These are phyloP conservation scores for Xiphorhynchus elegans DNA, from an alignment of 2,113 vertebrate species.

Conservation along the genomic window DNA sequence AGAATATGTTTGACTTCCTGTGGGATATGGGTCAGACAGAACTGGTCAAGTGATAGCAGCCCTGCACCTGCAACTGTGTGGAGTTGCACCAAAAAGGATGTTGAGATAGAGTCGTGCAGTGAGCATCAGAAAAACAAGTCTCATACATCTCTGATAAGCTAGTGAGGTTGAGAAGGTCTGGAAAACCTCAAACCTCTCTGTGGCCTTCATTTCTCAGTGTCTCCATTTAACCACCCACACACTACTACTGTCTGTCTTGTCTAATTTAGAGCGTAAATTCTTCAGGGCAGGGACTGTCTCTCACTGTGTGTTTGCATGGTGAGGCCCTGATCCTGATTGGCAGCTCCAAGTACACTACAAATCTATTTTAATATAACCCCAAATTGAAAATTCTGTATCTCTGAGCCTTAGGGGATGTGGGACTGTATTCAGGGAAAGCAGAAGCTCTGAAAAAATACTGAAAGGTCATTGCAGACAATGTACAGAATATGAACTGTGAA, in stretches of 20 bases:
- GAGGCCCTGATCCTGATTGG: conserved; percentile 62
- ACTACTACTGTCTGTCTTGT: conserved; percentile 22
- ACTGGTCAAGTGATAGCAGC: background rate
- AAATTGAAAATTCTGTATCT: conserved; percentile 60
- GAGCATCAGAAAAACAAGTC: background rate
- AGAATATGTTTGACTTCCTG: background rate
- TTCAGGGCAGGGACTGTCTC: conserved; percentile 43
- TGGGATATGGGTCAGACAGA: background rate
- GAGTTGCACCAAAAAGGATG: background rate
- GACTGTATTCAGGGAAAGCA: background rate
- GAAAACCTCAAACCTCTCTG: conserved; percentile 3
- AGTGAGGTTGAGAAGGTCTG: background rate
- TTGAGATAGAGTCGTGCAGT: background rate
- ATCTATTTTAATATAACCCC: conserved; percentile 60
- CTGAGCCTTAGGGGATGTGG: conserved; percentile 23
- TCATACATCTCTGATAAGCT: background rate
- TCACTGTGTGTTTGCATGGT: conserved; percentile 15
- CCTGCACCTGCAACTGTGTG: background rate
- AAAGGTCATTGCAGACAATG: conserved; percentile 47
- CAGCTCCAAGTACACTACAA: conserved; percentile 20
- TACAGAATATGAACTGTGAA: conserved; percentile 18
- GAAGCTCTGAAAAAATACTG: conserved; percentile 20
- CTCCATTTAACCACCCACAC: background rate
- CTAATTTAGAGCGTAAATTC: conserved; percentile 53
- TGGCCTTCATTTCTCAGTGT: conserved; percentile 19